Evolutionary conservation across 2,888 invertebrate genomes (phyloP).

Genomic region (Harpalus rufipes): DNA sequence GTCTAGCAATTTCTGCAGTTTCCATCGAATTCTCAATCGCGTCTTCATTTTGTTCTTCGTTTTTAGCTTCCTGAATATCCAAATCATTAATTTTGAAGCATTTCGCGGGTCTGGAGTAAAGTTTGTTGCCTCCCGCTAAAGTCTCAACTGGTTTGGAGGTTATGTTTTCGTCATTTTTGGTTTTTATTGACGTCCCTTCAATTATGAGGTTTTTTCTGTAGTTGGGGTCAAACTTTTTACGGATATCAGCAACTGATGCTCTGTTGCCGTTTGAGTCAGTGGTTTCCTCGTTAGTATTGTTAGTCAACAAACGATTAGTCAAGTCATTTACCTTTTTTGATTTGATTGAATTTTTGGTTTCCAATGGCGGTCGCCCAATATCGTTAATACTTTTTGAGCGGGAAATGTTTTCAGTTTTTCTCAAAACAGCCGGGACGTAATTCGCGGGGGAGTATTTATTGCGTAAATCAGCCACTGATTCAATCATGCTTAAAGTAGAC

Average conservation of each 20-base stretch:
- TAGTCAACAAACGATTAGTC: conserved; percentile 73
- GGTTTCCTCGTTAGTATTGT: conserved; percentile 72
- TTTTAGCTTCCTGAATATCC: conserved; percentile 68
- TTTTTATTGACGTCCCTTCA: no score
- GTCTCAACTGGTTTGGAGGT: conserved; percentile 74
- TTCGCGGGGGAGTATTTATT: conserved; percentile 88
- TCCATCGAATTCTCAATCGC: no score
- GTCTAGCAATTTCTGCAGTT: neutral
- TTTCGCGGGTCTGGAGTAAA: conserved; percentile 65
- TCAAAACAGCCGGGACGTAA: conserved; percentile 81
- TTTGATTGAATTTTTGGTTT: conserved; percentile 59
- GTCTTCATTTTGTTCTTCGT: conserved; percentile 15
- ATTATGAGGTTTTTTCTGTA: conserved; percentile 70
- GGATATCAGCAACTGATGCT: conserved; percentile 80
- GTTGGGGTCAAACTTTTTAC: conserved; percentile 79
- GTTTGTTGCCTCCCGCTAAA: conserved; percentile 69
- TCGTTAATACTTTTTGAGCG: conserved; percentile 81
- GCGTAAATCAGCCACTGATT: conserved; percentile 82
- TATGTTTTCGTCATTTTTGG: conserved; percentile 69
- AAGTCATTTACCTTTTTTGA: conserved; percentile 73
- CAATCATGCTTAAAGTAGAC: conserved; percentile 73
- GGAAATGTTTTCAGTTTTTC: conserved; percentile 73
- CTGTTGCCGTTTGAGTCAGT: conserved; percentile 77
- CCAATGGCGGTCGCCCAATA: conserved; percentile 78
- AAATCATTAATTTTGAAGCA: conserved; percentile 69